Percentiles rank a stretch among this genome's conserved stretches.
These are phyloP conservation scores for Parapsyche elsis DNA, from an alignment of 1,140 invertebrate genomes.

Conservation along the genomic window DNA sequence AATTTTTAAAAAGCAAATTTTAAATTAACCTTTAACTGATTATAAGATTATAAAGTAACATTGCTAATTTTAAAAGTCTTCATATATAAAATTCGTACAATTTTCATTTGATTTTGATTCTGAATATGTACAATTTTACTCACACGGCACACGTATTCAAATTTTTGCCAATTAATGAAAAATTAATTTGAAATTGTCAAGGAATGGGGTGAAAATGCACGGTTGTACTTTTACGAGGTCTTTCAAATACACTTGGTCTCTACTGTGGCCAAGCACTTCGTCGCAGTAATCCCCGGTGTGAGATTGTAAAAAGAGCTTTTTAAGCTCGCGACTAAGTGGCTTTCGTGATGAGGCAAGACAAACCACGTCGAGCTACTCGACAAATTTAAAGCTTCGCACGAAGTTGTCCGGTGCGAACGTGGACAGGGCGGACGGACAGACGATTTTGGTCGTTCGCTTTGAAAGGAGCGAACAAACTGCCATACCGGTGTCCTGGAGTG, in stretches of 20 bases:
- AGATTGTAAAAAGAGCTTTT: conserved; percentile 11
- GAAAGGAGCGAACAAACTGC: not conserved
- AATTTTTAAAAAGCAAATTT: too few relatives aligned
- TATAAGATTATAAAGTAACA: too few relatives aligned
- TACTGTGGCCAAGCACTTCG: not conserved
- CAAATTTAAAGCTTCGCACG: not conserved
- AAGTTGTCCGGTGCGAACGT: not conserved
- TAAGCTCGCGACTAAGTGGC: not conserved
- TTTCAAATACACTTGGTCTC: not conserved
- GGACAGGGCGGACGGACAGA: not conserved
- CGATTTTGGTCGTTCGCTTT: not conserved
- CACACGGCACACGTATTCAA: too few relatives aligned
- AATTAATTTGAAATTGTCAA: too few relatives aligned
- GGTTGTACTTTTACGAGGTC: not conserved
- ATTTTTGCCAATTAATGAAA: too few relatives aligned
- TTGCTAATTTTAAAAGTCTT: too few relatives aligned
- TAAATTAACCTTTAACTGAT: too few relatives aligned
- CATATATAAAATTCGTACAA: too few relatives aligned
- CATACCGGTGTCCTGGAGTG: too few relatives aligned
- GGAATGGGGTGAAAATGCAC: not conserved
- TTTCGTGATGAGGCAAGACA: not conserved
- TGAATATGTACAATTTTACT: too few relatives aligned
- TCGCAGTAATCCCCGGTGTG: not conserved
- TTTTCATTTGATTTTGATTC: too few relatives aligned
- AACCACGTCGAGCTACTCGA: not conserved